Evolutionary conservation across 2,113 vertebrate genomes (phyloP).

Genomic region (Cairina moschata): DNA sequence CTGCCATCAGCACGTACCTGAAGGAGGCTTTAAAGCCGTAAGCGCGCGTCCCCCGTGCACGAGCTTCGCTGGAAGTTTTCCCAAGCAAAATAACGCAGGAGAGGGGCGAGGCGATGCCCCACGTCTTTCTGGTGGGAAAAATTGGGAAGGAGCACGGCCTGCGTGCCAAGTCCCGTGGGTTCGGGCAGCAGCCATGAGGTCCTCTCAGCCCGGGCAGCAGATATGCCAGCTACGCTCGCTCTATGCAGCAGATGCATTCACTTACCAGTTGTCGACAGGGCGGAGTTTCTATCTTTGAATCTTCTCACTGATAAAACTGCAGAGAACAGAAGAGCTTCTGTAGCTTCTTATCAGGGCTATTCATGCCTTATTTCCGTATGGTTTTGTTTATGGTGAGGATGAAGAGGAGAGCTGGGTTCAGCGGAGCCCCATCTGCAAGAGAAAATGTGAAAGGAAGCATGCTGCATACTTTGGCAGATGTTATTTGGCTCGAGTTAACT

Average conservation of each 20-base stretch:
- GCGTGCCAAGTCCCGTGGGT: fast-evolving
- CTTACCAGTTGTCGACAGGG: not conserved
- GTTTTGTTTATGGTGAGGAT: not conserved
- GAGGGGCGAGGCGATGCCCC: not conserved
- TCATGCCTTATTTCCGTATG: not conserved
- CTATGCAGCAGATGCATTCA: fast-evolving
- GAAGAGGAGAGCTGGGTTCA: not conserved
- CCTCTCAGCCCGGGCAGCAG: not conserved
- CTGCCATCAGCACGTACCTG: not conserved
- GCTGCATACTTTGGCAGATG: fast-evolving
- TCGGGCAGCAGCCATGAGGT: not conserved
- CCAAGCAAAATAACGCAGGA: not conserved
- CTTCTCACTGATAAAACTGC: too few species aligned
- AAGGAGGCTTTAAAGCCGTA: not conserved
- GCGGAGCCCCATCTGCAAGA: not conserved
- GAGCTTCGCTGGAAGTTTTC: not conserved
- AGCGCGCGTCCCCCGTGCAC: fast-evolving
- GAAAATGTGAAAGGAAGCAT: not conserved
- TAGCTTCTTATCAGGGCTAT: not conserved
- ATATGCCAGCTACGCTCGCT: fast-evolving
- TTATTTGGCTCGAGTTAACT: not conserved
- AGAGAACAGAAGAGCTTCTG: not conserved
- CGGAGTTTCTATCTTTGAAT: not conserved
- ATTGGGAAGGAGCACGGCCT: fast-evolving
- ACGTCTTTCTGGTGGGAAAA: too few species aligned